Evolutionary conservation across 2,888 invertebrate species (phyloP).

Genomic region (Drosophila formosana): DNA sequence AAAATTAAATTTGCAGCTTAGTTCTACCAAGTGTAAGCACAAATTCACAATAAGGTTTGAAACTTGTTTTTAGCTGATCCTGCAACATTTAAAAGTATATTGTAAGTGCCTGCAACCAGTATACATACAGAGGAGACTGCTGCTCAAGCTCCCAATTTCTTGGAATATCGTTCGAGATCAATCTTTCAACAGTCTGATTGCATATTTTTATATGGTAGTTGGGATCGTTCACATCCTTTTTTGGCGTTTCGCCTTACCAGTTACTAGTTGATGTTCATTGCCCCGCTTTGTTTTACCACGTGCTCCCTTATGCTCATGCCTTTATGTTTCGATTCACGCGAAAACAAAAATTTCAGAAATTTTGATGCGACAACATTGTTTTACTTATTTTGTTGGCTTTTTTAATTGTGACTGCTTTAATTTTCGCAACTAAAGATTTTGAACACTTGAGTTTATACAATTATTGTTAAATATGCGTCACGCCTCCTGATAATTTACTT

Average conservation of each 20-base stretch:
- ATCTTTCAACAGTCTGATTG: constrained; percentile 82
- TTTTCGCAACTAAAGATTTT: constrained; percentile 21
- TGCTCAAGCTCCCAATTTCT: constrained; percentile 67
- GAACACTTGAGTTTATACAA: constrained; percentile 15
- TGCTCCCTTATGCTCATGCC: constrained; percentile 19
- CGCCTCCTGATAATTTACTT: neutral
- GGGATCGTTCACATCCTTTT: constrained; percentile 76
- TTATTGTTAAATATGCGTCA: constrained; percentile 1
- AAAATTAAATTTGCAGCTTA: constrained; percentile 29
- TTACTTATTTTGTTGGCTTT: constrained; percentile 23
- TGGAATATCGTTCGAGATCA: constrained; percentile 83
- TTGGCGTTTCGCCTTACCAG: constrained; percentile 58
- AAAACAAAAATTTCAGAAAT: constrained; percentile 70
- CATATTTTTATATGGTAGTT: constrained; percentile 82
- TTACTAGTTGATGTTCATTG: constrained; percentile 32
- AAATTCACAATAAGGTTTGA: constrained; percentile 48
- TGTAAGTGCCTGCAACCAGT: constrained; percentile 43
- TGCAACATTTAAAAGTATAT: constrained; percentile 33
- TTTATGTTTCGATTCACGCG: constrained; percentile 72
- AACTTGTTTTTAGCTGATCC: constrained; percentile 52
- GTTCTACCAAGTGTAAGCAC: constrained; percentile 45
- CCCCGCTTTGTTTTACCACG: constrained; percentile 41
- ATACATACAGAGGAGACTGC: constrained; percentile 36
- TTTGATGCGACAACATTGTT: constrained; percentile 55
- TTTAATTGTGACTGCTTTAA: constrained; percentile 10